phyloP scores from a whole-genome alignment of 2,797 vertebrate species.

The Microctenopoma lineatum region DNA sequence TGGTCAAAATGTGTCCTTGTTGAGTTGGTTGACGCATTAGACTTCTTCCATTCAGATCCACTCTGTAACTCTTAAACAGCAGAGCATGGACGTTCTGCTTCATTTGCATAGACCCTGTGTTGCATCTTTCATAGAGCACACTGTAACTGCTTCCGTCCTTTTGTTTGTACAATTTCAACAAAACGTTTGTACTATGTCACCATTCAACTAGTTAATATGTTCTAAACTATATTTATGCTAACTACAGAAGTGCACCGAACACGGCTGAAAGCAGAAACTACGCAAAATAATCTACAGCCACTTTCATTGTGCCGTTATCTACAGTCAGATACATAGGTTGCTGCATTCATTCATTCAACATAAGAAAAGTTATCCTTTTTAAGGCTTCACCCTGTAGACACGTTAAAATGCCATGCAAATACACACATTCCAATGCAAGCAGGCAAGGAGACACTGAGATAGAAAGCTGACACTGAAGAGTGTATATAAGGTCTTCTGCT shows the following conservation, averaged over 20 bases:
- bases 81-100: constrained; percentile 21
- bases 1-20: not conserved
- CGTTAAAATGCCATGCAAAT: constrained; percentile 81
- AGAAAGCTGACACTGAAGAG: constrained; percentile 67
- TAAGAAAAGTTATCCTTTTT: constrained; percentile 50
- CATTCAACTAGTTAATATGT: constrained; percentile 40
- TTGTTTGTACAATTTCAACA: constrained; percentile 20
- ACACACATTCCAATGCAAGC: constrained; percentile 81
- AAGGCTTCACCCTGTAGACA: constrained; percentile 74
- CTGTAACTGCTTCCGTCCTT: constrained; percentile 23
- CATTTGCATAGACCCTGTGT: constrained; percentile 77
- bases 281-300: constrained; percentile 65
- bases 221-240: constrained; percentile 50
- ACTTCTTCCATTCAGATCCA: constrained; percentile 16
- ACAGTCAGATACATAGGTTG: constrained; percentile 54
- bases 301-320: constrained; percentile 66
- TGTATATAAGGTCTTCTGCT: constrained; percentile 59
- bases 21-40: constrained; percentile 5
- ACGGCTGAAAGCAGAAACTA: constrained; percentile 54
- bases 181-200: constrained; percentile 50
- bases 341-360: constrained; percentile 65
- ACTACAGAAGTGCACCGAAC: constrained; percentile 72
- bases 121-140: constrained; percentile 50
- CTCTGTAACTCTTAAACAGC: constrained; percentile 12
- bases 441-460: constrained; percentile 72